Percentiles rank a stretch among this genome's conserved stretches.
phyloP scores from a whole-genome alignment of 2,888 invertebrate genomes.

The Ophioninae sp. region DNA sequence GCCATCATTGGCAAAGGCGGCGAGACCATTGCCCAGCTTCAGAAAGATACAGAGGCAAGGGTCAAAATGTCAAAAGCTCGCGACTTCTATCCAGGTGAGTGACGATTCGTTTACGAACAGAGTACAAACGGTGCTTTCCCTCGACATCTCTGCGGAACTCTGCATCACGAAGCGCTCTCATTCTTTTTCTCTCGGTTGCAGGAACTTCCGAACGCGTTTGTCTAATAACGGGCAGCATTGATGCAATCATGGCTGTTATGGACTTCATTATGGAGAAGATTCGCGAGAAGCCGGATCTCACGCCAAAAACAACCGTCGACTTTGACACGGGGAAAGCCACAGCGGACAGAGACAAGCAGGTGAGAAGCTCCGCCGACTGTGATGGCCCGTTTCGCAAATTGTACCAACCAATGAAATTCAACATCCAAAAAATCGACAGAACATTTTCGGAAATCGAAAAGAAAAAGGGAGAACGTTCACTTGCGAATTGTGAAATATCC shows the following conservation, averaged over 20 bases:
- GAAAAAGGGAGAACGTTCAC: not conserved
- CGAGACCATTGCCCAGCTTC: constrained; percentile 98
- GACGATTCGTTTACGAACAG: not conserved
- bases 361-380: constrained; percentile 63
- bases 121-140: no score
- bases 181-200: constrained; percentile 77
- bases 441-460: not conserved
- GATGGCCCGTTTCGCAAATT: no score
- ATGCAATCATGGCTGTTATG: constrained; percentile 94
- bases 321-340: constrained; percentile 90
- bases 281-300: constrained; percentile 95
- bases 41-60: constrained; percentile 98
- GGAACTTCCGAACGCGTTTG: constrained; percentile 97
- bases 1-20: constrained; percentile 99
- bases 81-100: constrained; percentile 98
- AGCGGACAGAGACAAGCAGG: constrained; percentile 94
- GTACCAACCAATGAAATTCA: no score
- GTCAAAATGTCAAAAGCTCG: constrained; percentile 99
- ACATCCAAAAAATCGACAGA: not conserved
- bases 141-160: not conserved
- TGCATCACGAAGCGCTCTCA: not conserved
- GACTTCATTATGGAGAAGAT: constrained; percentile 98
- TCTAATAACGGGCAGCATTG: constrained; percentile 94
- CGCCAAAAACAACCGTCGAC: constrained; percentile 88
- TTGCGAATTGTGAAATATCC: not conserved